Evolutionary conservation across 2,113 vertebrate species (phyloP).

Genomic region (Brachypteracias leptosomus): DNA sequence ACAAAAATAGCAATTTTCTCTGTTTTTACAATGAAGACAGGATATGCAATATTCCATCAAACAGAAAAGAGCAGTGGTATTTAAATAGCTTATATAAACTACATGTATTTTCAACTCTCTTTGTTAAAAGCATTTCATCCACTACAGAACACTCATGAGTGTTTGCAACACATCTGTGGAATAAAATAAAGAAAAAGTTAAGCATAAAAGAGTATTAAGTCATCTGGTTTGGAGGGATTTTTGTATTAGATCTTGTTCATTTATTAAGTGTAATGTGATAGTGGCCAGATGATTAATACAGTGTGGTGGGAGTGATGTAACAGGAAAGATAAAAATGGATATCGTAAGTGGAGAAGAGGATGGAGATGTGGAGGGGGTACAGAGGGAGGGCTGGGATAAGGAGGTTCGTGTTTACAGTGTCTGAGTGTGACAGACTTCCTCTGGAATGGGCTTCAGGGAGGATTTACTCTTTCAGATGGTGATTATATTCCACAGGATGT

Average conservation of each 20-base stretch:
- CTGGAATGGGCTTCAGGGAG: background rate
- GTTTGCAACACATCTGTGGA: conserved; percentile 45
- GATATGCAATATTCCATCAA: background rate
- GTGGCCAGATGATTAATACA: conserved; percentile 66
- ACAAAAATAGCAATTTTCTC: background rate
- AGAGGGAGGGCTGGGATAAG: background rate
- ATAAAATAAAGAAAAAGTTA: conserved; percentile 34
- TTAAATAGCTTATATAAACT: conserved; percentile 10
- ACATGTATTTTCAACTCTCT: conserved; percentile 1
- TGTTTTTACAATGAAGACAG: background rate
- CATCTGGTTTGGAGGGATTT: conserved; percentile 58
- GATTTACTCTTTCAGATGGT: background rate
- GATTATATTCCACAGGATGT: background rate
- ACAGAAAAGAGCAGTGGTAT: background rate
- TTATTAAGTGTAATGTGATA: conserved; percentile 66
- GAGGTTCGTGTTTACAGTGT: conserved; percentile 7
- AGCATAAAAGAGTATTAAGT: conserved; percentile 50
- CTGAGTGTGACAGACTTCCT: background rate
- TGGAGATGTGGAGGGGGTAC: background rate
- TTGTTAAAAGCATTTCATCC: conserved; percentile 37
- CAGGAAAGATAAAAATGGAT: conserved; percentile 58
- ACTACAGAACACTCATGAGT: background rate
- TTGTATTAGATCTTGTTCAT: conserved; percentile 60
- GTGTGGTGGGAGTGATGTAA: conserved; percentile 52
- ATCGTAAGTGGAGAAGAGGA: background rate